phyloP scores from a whole-genome alignment of 1,140 invertebrate genomes.

The Pseudobourletiella spinata region DNA sequence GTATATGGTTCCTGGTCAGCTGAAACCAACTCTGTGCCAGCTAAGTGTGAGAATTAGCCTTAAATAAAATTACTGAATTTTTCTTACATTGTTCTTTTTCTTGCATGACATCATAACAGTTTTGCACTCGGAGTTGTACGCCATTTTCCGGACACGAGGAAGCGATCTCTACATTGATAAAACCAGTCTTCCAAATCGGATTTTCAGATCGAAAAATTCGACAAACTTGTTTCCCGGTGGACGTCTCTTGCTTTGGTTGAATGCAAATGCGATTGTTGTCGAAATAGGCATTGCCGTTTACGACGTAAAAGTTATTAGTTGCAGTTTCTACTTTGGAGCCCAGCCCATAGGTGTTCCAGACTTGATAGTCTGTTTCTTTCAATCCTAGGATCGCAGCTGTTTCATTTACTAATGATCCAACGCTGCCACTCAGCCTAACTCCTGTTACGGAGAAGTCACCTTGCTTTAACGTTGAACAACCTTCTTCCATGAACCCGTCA shows the following conservation, averaged over 20 bases:
- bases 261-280: conserved; percentile 7
- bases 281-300: conserved; percentile 8
- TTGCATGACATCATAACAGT: conserved; percentile 1
- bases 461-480: background rate
- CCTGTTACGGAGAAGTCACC: background rate
- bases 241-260: background rate
- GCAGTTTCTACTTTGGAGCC: background rate
- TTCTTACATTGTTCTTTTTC: background rate
- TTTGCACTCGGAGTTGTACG: background rate
- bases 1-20: too few species aligned
- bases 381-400: conserved; percentile 10
- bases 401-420: background rate
- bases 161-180: background rate
- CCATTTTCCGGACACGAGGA: background rate
- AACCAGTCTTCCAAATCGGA: background rate
- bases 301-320: conserved; percentile 6
- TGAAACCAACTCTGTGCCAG: too few species aligned
- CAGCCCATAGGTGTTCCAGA: background rate
- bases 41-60: too few species aligned
- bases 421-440: background rate
- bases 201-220: conserved; percentile 3
- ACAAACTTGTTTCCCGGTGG: conserved; percentile 5
- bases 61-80: too few species aligned
- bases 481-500: conserved; percentile 19
- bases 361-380: conserved; percentile 3